Base-by-base conservation (phyloP, 2,113 vertebrate species). In the Pongo abelii region DNA sequence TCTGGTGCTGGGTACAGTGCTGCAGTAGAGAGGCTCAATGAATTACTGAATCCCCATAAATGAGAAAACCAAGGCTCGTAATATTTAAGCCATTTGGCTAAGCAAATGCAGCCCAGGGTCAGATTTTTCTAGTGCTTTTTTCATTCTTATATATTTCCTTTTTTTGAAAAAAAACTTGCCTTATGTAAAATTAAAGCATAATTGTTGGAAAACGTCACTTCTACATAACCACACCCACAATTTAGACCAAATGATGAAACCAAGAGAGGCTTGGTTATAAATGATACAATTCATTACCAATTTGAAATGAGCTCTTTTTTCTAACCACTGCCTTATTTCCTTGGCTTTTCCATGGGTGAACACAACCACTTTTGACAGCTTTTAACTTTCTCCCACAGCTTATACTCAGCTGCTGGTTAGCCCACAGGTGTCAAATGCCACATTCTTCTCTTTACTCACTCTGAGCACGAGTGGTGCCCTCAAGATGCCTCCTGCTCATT, bases 351-450 rank as follows among this genome's bases (percentile, higher is more conserved):
- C 30, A 14, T 22, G 32, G 35, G 27, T 30, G 11, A 46, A 38
- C 5, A 11, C 3, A 23, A n/a, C 18, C 72, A 14, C 57, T 61
- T 69, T 30, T 50, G 32, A 43, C 13, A 77, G 59, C 50, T 88
- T 88, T 83, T 40, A 70, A 69, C 64, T n/a, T 32, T n/a, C 50
- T 57, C 18, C 72, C 70, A 32, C 30, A n/a, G 55, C 69, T 64
- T 17, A 61, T 22, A 35, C 75, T 96, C 93, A 80, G 97, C 89
- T 96, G 83, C 92, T 32, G 78, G 46, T 11, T 57, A 10, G 78
- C 38, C 55, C 43, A 9, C 70, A 87, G 89, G 84, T 90, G 87
- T 70, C 79, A 64, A 52, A 74, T 50, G 79, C 61, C 20, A 43
- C 43, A 23, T 59, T 93, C 43, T 75, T 30, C 40, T 12, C n/a